Evolutionary conservation across 2,113 vertebrate genomes (phyloP).

Genomic region (Rhynchomys soricoides): DNA sequence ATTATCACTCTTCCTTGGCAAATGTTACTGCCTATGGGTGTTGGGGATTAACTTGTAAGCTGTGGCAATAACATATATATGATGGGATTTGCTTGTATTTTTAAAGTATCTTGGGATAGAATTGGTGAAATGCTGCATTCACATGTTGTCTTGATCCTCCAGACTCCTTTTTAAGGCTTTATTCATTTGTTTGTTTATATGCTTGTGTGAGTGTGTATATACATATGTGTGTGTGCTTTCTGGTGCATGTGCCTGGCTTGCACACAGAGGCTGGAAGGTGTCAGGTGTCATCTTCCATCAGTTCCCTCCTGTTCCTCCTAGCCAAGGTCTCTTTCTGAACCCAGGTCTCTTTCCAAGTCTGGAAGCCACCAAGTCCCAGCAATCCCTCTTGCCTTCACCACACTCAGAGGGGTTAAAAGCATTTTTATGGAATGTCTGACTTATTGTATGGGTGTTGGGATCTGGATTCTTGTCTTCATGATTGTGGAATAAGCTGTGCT

Average conservation of each 20-base stretch:
- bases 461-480: background rate
- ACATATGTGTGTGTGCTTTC: background rate
- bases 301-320: too few relatives aligned
- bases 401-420: background rate
- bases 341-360: background rate
- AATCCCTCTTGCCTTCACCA: background rate
- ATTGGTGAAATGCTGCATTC: background rate
- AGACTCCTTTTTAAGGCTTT: too few relatives aligned
- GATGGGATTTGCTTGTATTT: background rate
- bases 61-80: background rate
- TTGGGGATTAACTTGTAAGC: background rate
- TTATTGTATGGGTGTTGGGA: background rate
- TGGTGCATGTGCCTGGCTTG: background rate
- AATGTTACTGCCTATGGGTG: background rate
- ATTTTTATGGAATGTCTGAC: background rate
- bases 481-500: background rate
- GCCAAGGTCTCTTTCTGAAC: background rate
- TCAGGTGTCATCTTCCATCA: background rate
- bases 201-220: background rate
- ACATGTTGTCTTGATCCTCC: background rate
- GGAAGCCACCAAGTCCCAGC: background rate
- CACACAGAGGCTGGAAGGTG: background rate
- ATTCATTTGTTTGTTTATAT: background rate
- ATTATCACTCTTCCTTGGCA: background rate
- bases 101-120: background rate